Conservation (phyloP, 2,113 vertebrate genomes). For the Callithrix jacchus region DNA sequence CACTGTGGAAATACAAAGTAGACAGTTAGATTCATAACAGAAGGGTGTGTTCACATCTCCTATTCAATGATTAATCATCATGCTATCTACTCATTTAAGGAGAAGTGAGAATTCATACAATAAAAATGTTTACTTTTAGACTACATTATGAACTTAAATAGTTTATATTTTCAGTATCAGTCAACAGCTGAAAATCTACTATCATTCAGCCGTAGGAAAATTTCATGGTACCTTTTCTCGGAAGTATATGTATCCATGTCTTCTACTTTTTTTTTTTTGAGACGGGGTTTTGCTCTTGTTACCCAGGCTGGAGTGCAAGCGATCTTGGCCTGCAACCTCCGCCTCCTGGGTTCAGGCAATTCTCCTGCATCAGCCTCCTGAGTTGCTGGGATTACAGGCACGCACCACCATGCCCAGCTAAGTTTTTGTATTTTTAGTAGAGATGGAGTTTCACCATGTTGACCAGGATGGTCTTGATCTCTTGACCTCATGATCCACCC, state of each 20-base stretch:
- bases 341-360: no score
- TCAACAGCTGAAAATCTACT: slow-evolving; percentile 27
- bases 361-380: no score
- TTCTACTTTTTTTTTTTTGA: no score
- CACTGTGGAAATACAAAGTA: slow-evolving; percentile 44
- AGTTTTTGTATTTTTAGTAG: no score
- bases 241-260: not conserved
- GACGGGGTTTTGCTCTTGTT: no score
- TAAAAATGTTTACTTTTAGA: slow-evolving; percentile 44
- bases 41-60: not conserved
- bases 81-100: not conserved
- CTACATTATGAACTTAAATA: slow-evolving; percentile 30
- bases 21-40: not conserved
- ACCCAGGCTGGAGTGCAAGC: no score
- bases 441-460: no score
- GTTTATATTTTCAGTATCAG: slow-evolving; percentile 46
- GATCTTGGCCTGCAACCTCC: no score
- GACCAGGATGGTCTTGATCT: no score
- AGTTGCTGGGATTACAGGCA: no score
- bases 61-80: not conserved
- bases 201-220: slow-evolving; percentile 15
- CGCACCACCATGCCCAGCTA: no score
- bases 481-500: no score
- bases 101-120: slow-evolving; percentile 35
- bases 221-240: not conserved